Base-by-base conservation (phyloP, 2,888 invertebrate species). In the Ryuthela nishihirai region DNA sequence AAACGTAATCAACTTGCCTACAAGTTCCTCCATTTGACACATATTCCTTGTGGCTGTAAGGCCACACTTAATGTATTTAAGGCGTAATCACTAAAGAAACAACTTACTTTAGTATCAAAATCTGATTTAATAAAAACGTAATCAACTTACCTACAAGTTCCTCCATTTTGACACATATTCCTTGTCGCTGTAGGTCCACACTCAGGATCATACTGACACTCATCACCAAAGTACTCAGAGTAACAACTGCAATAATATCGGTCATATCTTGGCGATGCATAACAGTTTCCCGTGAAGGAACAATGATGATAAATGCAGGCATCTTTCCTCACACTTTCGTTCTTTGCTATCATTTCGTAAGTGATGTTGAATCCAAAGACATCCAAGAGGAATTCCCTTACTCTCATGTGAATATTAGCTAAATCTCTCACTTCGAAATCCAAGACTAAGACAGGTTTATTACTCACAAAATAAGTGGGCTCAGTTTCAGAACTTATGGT, bases 361-460 rank as follows among this genome's bases (percentile, higher is more conserved):
- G 92, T 93, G 69, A 92, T 83, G 76, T 94, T 93, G 77, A 94
- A 92, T 12, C 93, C 93, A 72, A 86, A 91, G 35, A 91, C 88
- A 62, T 90, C 85, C 60, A 92, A 78, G 25, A 92, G 80, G 50
- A 85, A 83, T 70, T 87, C 83, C 64, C 89, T 77, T 0, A 89
- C 90, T 4, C 93, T 79, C 53, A 92, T 78, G 75, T 93, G 90
- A 25, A 87, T 85, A 52, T 74, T 73, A 17, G 69, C 70, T 46
- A 72, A 67, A 23, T 72, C 78, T 67, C 83, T 79, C 68, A 91
- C 79, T 38, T 80, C 77, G 68, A 93, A 82, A 65, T 87, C 85
- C 62, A 93, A 81, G 54, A 89, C 87, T 63, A 92, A 77, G 66
- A 84, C 89, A 47, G 85, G 85, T 44, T 70, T 71, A 68, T 85